Percentiles rank a stretch among this genome's conserved stretches.
Conservation (phyloP, 1,140 invertebrate genomes). For the Cecropterus lyciades region DNA sequence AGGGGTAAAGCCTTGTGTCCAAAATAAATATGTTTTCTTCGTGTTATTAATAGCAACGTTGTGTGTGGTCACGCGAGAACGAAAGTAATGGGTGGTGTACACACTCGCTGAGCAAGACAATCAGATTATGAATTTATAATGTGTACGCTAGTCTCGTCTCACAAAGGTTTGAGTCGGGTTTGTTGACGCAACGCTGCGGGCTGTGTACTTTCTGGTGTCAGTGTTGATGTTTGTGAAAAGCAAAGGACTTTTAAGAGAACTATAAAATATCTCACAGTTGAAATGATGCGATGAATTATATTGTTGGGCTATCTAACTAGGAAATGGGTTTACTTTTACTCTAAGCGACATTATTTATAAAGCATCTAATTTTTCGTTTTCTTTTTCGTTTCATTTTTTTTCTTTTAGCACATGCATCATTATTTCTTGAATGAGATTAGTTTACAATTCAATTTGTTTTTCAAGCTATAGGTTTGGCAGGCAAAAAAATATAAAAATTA, state of each 20-base stretch:
- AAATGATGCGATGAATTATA: not conserved
- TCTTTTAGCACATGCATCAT: no score
- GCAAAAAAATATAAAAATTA: no score
- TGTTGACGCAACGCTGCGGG: slow-evolving; percentile 34
- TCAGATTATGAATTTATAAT: slow-evolving; percentile 38
- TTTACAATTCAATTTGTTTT: no score
- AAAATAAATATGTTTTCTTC: slow-evolving; percentile 25
- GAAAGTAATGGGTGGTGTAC: slow-evolving; percentile 24
- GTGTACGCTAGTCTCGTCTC: slow-evolving; percentile 33
- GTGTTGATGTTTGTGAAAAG: slow-evolving; percentile 31
- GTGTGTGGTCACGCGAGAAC: slow-evolving; percentile 24
- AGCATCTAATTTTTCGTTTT: no score
- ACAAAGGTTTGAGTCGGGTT: slow-evolving; percentile 35
- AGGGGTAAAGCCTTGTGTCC: slow-evolving; percentile 6
- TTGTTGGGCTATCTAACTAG: no score
- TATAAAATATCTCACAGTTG: slow-evolving; percentile 13
- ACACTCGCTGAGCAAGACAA: slow-evolving; percentile 33
- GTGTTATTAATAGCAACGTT: slow-evolving; percentile 22
- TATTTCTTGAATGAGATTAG: no score
- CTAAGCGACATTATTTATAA: no score
- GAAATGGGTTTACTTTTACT: no score
- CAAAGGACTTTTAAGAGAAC: slow-evolving; percentile 28
- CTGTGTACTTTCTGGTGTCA: slow-evolving; percentile 36
- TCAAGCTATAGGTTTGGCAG: no score
- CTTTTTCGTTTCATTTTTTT: no score